Evolutionary conservation across 2,113 vertebrate genomes (phyloP).

Genomic region (Scatophagus argus): DNA sequence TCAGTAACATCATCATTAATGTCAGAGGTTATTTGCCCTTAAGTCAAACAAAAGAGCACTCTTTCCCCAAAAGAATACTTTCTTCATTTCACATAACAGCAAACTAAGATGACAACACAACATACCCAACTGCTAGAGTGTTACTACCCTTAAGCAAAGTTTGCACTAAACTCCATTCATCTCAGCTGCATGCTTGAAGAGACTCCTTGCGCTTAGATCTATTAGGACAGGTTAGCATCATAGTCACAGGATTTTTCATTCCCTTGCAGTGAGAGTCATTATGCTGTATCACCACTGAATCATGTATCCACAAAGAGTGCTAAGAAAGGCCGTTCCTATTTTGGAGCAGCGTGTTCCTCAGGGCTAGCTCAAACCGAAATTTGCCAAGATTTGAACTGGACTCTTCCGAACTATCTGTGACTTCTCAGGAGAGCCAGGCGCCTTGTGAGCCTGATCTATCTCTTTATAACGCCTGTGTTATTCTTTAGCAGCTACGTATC

Average conservation of each 20-base stretch:
- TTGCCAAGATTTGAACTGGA: conserved; percentile 58
- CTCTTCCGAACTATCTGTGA: conserved; percentile 54
- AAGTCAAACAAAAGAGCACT: conserved; percentile 52
- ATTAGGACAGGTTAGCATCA: conserved; percentile 75
- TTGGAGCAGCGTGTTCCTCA: conserved; percentile 39
- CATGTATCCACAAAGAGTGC: conserved; percentile 40
- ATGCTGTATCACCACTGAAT: conserved; percentile 39
- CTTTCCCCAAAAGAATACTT: conserved; percentile 36
- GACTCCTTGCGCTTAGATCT: conserved; percentile 40
- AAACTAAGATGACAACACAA: conserved; percentile 51
- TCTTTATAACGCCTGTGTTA: conserved; percentile 61
- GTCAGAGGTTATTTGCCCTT: conserved; percentile 53
- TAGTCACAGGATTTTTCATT: conserved; percentile 50
- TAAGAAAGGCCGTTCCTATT: conserved; percentile 42
- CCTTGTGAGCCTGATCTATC: conserved; percentile 63
- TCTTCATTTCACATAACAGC: conserved; percentile 41
- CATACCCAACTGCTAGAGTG: conserved; percentile 39
- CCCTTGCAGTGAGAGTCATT: conserved; percentile 46
- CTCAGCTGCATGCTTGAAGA: conserved; percentile 45
- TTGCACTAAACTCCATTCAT: conserved; percentile 59
- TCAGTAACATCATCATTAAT: conserved; percentile 54
- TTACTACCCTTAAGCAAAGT: conserved; percentile 65
- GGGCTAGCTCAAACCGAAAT: conserved; percentile 54
- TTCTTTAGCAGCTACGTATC: conserved; percentile 58
- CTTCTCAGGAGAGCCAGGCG: conserved; percentile 50